Percentiles rank a stretch among this genome's conserved stretches.
Evolutionary conservation across 1,140 invertebrate species (phyloP).

Genomic region (Euglossa dilemma): DNA sequence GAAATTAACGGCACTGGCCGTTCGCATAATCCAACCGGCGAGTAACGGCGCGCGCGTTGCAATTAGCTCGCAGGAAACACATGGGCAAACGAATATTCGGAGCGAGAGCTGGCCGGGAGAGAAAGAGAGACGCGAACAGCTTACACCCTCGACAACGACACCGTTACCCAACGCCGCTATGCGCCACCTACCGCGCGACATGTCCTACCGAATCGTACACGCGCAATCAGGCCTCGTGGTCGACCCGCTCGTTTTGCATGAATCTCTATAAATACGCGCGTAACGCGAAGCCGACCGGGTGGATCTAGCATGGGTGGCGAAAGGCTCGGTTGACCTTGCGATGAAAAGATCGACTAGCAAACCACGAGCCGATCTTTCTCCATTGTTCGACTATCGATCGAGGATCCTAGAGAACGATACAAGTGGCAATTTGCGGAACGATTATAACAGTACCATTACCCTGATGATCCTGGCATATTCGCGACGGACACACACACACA

Average conservation of each 20-base stretch:
- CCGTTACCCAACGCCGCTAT: constrained; percentile 71
- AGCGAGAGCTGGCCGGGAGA: neutral
- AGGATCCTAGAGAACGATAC: neutral
- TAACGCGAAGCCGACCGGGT: constrained; percentile 51
- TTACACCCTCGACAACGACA: constrained; percentile 70
- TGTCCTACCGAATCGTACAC: constrained; percentile 50
- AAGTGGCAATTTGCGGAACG: constrained; percentile 34
- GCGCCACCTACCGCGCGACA: constrained; percentile 60
- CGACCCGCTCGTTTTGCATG: constrained; percentile 31
- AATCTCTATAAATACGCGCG: constrained; percentile 66
- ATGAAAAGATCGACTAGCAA: constrained; percentile 6
- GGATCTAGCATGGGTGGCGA: neutral
- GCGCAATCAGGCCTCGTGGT: constrained; percentile 32
- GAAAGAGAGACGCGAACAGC: constrained; percentile 45
- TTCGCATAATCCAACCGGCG: constrained; percentile 73
- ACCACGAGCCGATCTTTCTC: neutral
- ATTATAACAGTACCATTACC: constrained; percentile 54
- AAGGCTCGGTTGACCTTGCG: neutral
- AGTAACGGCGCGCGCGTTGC: constrained; percentile 73
- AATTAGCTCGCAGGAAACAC: constrained; percentile 76
- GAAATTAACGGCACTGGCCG: constrained; percentile 72
- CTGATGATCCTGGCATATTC: constrained; percentile 52
- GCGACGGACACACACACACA: constrained; percentile 30
- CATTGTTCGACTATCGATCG: constrained; percentile 16
- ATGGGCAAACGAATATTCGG: constrained; percentile 72